phyloP scores from a whole-genome alignment of 2,113 vertebrate species.

The Holacanthus passer region DNA sequence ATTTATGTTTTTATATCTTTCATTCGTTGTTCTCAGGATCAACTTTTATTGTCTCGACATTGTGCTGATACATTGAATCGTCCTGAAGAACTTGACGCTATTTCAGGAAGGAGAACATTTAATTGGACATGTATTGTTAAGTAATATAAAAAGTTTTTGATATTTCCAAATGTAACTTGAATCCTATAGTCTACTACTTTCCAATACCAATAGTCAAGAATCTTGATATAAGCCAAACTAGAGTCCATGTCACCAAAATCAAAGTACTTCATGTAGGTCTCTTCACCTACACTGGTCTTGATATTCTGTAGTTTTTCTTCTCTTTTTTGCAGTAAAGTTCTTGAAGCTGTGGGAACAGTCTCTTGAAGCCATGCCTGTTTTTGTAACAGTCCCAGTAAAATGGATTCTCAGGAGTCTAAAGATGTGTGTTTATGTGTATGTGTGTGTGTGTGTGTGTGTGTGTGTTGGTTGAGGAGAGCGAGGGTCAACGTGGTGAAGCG shows the following conservation, averaged over 20 bases:
- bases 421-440: conserved; percentile 51
- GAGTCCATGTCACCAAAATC: conserved; percentile 82
- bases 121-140: conserved; percentile 83
- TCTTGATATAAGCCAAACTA: conserved; percentile 81
- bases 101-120: conserved; percentile 85
- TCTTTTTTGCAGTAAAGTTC: conserved; percentile 83
- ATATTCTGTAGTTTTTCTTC: conserved; percentile 72
- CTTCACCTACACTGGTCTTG: conserved; percentile 65
- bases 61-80: conserved; percentile 83
- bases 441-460: conserved; percentile 25
- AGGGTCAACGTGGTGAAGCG: conserved; percentile 61
- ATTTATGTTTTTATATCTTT: conserved; percentile 81
- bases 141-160: conserved; percentile 82
- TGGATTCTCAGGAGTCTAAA: conserved; percentile 80
- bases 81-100: conserved; percentile 80
- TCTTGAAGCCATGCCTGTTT: conserved; percentile 87
- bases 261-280: conserved; percentile 74
- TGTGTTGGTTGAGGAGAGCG: conserved; percentile 57
- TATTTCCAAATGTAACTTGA: conserved; percentile 85
- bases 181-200: conserved; percentile 84
- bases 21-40: conserved; percentile 78
- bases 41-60: conserved; percentile 80
- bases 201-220: conserved; percentile 83
- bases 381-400: conserved; percentile 86
- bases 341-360: conserved; percentile 87